Percentiles rank a stretch among this genome's conserved stretches.
Evolutionary conservation across 1,140 invertebrate genomes (phyloP).

Genomic region (Lepidurus couesii): DNA sequence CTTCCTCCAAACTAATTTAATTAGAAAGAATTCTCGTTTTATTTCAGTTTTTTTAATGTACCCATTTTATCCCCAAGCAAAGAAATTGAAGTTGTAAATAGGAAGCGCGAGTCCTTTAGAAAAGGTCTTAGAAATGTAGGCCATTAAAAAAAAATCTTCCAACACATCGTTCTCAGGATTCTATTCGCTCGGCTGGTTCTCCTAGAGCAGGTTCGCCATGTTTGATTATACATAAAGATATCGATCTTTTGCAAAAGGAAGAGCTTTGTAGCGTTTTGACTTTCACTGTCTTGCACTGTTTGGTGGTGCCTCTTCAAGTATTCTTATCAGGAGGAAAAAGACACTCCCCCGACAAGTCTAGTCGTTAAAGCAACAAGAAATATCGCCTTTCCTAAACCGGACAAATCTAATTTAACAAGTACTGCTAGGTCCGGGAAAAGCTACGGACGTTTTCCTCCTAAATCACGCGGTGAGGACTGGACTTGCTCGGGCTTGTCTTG

Average conservation of each 20-base stretch:
- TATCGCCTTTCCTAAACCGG: not conserved
- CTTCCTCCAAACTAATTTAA: too few species aligned
- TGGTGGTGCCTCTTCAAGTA: not conserved
- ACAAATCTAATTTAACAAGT: not conserved
- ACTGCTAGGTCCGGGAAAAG: too few species aligned
- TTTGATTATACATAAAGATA: slow-evolving; percentile 15
- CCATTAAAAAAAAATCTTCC: not conserved
- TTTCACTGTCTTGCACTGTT: not conserved
- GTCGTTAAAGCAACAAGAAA: not conserved
- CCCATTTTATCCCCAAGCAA: too few species aligned
- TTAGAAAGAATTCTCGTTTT: too few species aligned
- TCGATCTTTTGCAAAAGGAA: not conserved
- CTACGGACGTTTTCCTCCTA: too few species aligned
- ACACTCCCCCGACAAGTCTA: not conserved
- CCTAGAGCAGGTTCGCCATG: not conserved
- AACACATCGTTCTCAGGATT: not conserved
- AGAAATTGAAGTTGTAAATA: not conserved
- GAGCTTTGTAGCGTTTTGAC: not conserved
- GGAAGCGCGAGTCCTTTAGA: not conserved
- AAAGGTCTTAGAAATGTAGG: not conserved
- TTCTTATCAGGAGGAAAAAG: not conserved
- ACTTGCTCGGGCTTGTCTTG: too few species aligned
- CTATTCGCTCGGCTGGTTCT: not conserved
- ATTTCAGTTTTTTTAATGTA: too few species aligned
- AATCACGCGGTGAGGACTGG: too few species aligned